These are phyloP conservation scores for Thymelicus acteon DNA, from an alignment of 2,888 invertebrate species.

Conservation along the genomic window DNA sequence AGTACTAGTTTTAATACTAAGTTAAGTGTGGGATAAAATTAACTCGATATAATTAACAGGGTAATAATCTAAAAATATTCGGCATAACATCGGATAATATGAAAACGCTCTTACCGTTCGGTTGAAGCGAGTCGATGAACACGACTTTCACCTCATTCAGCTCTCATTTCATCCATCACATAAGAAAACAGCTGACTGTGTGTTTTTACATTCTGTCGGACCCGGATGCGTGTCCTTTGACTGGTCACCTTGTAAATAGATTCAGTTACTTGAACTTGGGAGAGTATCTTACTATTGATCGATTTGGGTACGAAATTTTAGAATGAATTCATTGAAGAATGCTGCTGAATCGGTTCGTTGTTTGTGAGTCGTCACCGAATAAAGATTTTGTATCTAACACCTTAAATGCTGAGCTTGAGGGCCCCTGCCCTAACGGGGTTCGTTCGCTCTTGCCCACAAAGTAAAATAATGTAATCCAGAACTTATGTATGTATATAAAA, in stretches of 20 bases:
- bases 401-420: no score
- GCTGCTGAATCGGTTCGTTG: not conserved
- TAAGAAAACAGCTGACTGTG: slow-evolving; percentile 38
- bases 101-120: slow-evolving; percentile 1
- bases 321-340: not conserved
- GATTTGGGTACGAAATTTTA: not conserved
- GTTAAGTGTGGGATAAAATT: no score
- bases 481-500: no score
- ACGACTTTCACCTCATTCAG: slow-evolving; percentile 35
- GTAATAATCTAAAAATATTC: not conserved
- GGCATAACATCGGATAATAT: not conserved
- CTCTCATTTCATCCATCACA: slow-evolving; percentile 31
- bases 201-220: slow-evolving; percentile 13
- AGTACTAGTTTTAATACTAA: no score
- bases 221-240: slow-evolving; percentile 14
- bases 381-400: no score
- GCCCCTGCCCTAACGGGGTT: no score
- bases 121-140: not conserved
- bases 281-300: not conserved
- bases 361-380: no score
- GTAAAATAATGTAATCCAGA: no score
- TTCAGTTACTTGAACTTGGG: not conserved
- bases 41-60: no score
- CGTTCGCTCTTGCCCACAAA: no score
- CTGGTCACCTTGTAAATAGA: not conserved